Base-by-base conservation (phyloP, 2,113 vertebrate species). In the Rhegmatorhina hoffmannsi region DNA sequence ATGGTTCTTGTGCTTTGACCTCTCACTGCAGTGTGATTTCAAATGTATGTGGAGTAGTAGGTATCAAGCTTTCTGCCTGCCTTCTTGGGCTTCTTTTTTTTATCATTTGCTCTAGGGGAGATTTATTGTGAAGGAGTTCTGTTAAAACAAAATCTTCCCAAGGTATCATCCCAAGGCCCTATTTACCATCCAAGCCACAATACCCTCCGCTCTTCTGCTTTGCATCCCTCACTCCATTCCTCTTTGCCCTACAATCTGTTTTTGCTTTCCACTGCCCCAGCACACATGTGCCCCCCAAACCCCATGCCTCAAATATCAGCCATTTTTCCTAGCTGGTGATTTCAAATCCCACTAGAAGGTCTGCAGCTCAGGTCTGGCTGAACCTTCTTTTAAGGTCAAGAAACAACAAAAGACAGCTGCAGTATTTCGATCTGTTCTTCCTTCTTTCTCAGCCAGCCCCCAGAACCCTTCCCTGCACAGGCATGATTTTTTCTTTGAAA, bases 1-100 rank as follows among this genome's bases (percentile, higher is more conserved):
- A 81, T 13, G 69, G 60, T 25, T 90, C 5, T 77, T 83, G 67
- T 84, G 87, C 68, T 95, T 94, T 92, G 69, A 93, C 56, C 73
- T 75, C 43, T 38, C 43, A 29, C 38, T 60, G 44, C 34, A 59
- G 11, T 14, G 58, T 34, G 23, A 60, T 72, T 84, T 34, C 69
- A 60, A 73, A 58, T 50, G 25, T 20, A 13, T 10, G 14, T 68
- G 28, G 36, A 69, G 73, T 24, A 36, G 25, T 33, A 62, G 6
- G 38, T 44, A 66, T 44, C 67, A 76, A 60, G 21, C 66, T 62
- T 94, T 91, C 86, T 2, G 3, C 34, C 43, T 56, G 53, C 46
- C 18, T 63, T 43, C 14, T 66, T 66, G 9, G 50, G 44, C 2
- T 64, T 66, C 31, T 74, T 63, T 77, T 73, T 53, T 50, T 58